Evolutionary conservation across 2,888 invertebrate genomes (phyloP).

Genomic region (Iselma pallidipennis): DNA sequence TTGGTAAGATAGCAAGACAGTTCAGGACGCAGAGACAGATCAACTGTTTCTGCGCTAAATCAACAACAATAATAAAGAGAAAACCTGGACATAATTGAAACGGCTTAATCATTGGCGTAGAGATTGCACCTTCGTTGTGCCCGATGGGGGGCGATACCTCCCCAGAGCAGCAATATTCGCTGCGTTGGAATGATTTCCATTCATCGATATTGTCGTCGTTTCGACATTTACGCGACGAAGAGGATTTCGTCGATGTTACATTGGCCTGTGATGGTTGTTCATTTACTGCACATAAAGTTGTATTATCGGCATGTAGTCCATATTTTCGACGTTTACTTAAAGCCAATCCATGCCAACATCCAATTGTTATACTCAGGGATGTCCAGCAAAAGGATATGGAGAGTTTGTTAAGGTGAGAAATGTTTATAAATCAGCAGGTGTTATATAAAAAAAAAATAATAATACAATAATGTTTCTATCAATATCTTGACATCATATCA

Average conservation of each 20-base stretch:
- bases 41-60: constrained; percentile 20
- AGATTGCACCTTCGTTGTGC: constrained; percentile 56
- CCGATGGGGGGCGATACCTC: constrained; percentile 64
- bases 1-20: constrained; percentile 35
- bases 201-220: constrained; percentile 89
- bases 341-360: constrained; percentile 89
- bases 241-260: constrained; percentile 92
- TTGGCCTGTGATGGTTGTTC: constrained; percentile 88
- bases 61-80: neutral
- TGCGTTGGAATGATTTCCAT: constrained; percentile 95
- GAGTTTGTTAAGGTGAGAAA: constrained; percentile 72
- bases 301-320: constrained; percentile 91
- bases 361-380: constrained; percentile 85
- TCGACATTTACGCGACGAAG: constrained; percentile 84
- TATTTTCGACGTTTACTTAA: constrained; percentile 87
- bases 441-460: too few species aligned
- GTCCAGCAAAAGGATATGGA: constrained; percentile 86
- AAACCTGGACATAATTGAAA: constrained; percentile 32
- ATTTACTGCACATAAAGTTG: constrained; percentile 88
- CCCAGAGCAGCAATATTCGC: constrained; percentile 85
- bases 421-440: neutral
- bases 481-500: neutral
- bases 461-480: too few species aligned
- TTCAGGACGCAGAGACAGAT: constrained; percentile 17
- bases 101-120: constrained; percentile 56